Conservation (phyloP, 2,888 invertebrate species). For the Bimastos eiseni region DNA sequence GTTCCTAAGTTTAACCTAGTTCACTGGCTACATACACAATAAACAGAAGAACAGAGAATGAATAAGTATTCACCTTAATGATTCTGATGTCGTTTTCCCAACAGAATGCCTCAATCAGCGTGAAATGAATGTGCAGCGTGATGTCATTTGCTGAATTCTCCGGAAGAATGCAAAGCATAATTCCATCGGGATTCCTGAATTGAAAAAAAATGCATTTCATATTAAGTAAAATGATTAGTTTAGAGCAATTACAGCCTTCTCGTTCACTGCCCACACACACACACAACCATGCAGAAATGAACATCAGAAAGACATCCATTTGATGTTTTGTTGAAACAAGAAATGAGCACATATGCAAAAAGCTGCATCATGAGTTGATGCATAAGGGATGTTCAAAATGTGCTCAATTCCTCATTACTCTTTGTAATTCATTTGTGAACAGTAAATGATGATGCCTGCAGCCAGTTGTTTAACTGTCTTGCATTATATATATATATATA, state of each 20-base stretch:
- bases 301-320: background rate
- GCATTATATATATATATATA: too few species aligned
- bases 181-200: constrained; percentile 50
- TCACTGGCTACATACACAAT: background rate
- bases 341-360: background rate
- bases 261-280: background rate
- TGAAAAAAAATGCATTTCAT: constrained; percentile 7
- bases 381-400: background rate
- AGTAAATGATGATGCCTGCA: background rate
- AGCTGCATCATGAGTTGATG: background rate
- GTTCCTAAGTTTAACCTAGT: background rate
- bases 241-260: background rate
- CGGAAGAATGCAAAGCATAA: constrained; percentile 56
- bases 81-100: constrained; percentile 56
- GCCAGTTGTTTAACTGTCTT: background rate
- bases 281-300: background rate
- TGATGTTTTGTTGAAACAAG: background rate
- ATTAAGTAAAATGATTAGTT: background rate
- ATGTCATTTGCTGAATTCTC: constrained; percentile 49
- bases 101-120: constrained; percentile 59
- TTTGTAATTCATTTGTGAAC: background rate
- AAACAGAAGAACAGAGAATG: background rate
- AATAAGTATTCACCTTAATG: constrained; percentile 50
- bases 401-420: background rate
- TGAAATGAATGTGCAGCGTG: constrained; percentile 55